Percentiles rank a stretch among this genome's conserved stretches.
These are phyloP conservation scores for Barypeithes pellucidus DNA, from an alignment of 2,888 invertebrate species.

Conservation along the genomic window DNA sequence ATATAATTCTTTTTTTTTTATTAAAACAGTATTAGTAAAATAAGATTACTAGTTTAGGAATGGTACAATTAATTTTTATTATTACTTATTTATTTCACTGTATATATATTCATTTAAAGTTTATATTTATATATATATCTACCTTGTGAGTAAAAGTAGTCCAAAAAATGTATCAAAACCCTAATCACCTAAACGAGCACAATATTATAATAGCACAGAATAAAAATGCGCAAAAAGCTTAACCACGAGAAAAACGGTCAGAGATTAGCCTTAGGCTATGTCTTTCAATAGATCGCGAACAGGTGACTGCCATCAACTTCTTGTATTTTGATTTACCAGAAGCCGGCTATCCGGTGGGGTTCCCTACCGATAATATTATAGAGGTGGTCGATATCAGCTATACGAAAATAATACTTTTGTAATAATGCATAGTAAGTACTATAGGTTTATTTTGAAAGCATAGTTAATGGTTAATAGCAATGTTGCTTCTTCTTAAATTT, in stretches of 20 bases:
- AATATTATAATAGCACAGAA: neutral
- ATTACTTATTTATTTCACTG: too few relatives aligned
- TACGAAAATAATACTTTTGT: neutral
- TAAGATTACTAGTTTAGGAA: too few relatives aligned
- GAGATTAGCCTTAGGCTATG: slow-evolving; percentile 10
- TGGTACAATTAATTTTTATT: too few relatives aligned
- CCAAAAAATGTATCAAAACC: neutral
- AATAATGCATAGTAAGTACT: neutral
- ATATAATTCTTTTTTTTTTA: too few relatives aligned
- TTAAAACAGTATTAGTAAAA: too few relatives aligned
- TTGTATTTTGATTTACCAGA: slow-evolving; percentile 43
- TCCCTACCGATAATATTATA: slow-evolving; percentile 13
- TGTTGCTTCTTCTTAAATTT: too few relatives aligned
- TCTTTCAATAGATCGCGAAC: slow-evolving; percentile 35
- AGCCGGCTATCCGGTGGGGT: slow-evolving; percentile 42
- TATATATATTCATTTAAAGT: too few relatives aligned
- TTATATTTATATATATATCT: too few relatives aligned
- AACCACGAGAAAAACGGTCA: slow-evolving; percentile 3
- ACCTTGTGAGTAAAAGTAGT: neutral
- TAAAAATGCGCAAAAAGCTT: neutral
- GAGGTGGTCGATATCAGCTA: slow-evolving; percentile 16
- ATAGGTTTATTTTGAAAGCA: too few relatives aligned
- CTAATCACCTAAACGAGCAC: neutral
- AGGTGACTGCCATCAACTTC: slow-evolving; percentile 44
- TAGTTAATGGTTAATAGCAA: too few relatives aligned